Evolutionary conservation across 2,113 vertebrate species (phyloP), one percentile per base, ranked within the genome.

Genomic region (Percina caprodes): DNA sequence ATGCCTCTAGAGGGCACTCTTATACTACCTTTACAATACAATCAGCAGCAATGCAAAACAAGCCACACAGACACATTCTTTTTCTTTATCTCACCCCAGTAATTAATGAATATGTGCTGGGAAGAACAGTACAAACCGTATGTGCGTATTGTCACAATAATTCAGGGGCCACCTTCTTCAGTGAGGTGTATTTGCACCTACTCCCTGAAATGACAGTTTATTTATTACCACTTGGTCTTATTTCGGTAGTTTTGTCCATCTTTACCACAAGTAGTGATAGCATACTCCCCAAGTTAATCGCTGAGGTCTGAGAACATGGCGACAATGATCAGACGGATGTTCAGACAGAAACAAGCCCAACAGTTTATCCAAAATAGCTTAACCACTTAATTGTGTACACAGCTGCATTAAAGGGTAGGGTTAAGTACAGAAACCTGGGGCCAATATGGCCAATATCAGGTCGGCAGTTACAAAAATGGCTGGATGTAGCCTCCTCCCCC

Each of bases 1-100:
- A 55, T 23, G 66, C 74, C 85, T 76, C 26, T 68, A 87, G 74
- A 74, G 83, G 84, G 85, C 73, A 24, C 77, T 68, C 48, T 72
- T 56, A 61, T 9, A 60, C 75, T 39, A 71, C 42, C 30, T 78
- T 49, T 45, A 66, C 62, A 52, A 35, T 24, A 46, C 39, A 77
- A 21, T 26, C 80, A 74, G 67, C 12, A 52, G 52, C 55, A 56
- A 42, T 49, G n/a, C 54, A 73, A 46, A 55, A 60, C 7, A 62
- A 65, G 11, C 70, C 70, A 33, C 61, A 70, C 23, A 62, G 42
- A 71, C 65, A 14, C 51, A 42, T 19, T 10, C 46, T 21, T 42
- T 39, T 9, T 63, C 39, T 61, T 35, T 19, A n/a, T 59, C 49
- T 56, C 19, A 59, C 39, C 24, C 3, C 12, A 63, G 23, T 66